A percentile compares a stretch with the other conserved stretches of the same genome.
These are phyloP conservation scores for Aspidoscelis tigris DNA, from an alignment of 2,113 vertebrate genomes.

Conservation along the genomic window DNA sequence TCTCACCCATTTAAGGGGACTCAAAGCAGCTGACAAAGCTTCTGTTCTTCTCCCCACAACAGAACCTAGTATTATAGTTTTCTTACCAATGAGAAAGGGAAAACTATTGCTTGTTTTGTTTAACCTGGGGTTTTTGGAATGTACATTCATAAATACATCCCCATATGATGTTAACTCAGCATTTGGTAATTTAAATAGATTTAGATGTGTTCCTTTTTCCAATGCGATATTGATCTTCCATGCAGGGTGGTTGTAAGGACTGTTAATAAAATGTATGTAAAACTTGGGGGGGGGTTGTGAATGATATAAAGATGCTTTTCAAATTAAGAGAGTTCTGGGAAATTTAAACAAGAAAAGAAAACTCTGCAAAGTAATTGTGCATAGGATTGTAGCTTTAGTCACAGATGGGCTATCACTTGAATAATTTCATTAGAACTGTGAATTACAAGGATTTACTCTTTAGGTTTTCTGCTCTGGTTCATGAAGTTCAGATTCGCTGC, in stretches of 20 bases:
- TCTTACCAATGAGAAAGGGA: too few relatives aligned
- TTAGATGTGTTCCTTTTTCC: too few relatives aligned
- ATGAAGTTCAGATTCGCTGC: constrained; percentile 40
- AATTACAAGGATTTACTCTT: constrained; percentile 52
- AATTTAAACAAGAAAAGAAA: background rate
- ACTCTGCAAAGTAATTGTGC: constrained; percentile 16
- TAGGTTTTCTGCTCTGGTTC: constrained; percentile 37
- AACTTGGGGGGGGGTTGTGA: background rate
- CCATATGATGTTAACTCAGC: too few relatives aligned
- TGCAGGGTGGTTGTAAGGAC: background rate
- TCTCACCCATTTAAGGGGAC: too few relatives aligned
- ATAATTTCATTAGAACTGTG: constrained; percentile 49
- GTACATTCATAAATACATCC: too few relatives aligned
- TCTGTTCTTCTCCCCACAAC: too few relatives aligned
- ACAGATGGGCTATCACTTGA: constrained; percentile 20
- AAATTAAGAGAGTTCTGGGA: constrained; percentile 13
- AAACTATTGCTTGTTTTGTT: too few relatives aligned
- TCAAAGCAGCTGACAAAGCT: too few relatives aligned
- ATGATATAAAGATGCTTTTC: background rate
- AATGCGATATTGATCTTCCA: background rate
- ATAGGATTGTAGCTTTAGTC: constrained; percentile 37
- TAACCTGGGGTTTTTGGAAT: too few relatives aligned
- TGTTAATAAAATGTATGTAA: background rate
- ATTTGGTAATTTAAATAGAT: too few relatives aligned
- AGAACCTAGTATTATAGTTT: too few relatives aligned